These are phyloP conservation scores for Vireo griseus DNA, from an alignment of 2,797 vertebrate species.

Conservation along the genomic window DNA sequence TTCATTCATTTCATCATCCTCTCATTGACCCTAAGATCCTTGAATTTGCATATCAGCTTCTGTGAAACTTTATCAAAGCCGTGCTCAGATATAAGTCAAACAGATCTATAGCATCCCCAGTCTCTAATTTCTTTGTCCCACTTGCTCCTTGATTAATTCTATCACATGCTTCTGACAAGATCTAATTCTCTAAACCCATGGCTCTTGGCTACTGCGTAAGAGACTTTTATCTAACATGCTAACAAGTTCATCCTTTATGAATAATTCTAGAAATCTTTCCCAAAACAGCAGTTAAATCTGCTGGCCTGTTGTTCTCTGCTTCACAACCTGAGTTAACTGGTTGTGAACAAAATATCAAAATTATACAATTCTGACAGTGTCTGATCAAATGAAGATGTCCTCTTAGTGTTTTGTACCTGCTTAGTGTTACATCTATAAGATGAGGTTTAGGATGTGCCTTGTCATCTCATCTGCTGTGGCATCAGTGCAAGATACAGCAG, in stretches of 20 bases:
- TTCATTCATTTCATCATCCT: not conserved
- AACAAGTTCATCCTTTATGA: slow-evolving; percentile 32
- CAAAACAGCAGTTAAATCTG: not conserved
- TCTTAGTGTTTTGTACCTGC: not conserved
- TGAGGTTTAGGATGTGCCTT: not conserved
- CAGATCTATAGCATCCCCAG: not conserved
- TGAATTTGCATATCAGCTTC: slow-evolving; percentile 14
- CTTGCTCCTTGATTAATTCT: slow-evolving; percentile 28
- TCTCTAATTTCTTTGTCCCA: slow-evolving; percentile 26
- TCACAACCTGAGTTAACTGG: not conserved
- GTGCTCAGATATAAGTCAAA: not conserved
- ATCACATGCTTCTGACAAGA: slow-evolving; percentile 18
- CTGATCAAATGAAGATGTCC: not conserved
- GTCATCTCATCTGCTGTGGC: not conserved
- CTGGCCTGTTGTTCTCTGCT: not conserved
- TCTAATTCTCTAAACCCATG: slow-evolving; percentile 16
- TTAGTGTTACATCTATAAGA: not conserved
- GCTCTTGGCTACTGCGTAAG: not conserved
- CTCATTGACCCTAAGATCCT: not conserved
- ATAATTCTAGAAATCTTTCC: slow-evolving; percentile 24
- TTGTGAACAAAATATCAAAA: not conserved
- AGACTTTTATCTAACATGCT: slow-evolving; percentile 27
- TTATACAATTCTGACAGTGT: not conserved
- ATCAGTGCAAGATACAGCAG: not conserved
- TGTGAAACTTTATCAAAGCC: slow-evolving; percentile 31